These are phyloP conservation scores for Heliothis subflexa DNA, from an alignment of 1,140 invertebrate species.

Conservation along the genomic window DNA sequence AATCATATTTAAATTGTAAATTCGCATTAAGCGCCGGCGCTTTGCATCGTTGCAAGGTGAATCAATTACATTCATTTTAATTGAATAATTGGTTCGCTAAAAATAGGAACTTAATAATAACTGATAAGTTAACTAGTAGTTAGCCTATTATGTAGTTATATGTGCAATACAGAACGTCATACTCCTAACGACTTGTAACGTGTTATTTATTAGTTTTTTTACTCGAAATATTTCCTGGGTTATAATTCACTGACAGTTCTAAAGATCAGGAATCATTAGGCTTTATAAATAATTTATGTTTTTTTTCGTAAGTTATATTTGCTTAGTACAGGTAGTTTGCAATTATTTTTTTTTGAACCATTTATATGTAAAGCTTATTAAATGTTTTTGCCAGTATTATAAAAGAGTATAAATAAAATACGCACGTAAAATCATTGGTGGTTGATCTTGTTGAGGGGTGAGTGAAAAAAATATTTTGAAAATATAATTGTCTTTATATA, in stretches of 20 bases:
- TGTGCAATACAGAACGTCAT: not conserved
- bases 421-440: too few species aligned
- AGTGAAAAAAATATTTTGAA: too few species aligned
- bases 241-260: slow-evolving; percentile 28
- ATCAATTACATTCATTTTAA: slow-evolving; percentile 9
- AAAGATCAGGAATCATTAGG: slow-evolving; percentile 34
- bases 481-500: too few species aligned
- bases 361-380: too few species aligned
- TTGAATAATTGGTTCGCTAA: not conserved
- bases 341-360: too few species aligned
- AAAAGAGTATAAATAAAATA: too few species aligned
- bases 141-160: not conserved
- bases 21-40: not conserved
- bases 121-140: not conserved
- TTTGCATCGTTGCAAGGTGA: not conserved
- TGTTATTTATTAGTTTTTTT: slow-evolving; percentile 8
- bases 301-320: not conserved
- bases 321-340: not conserved
- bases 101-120: slow-evolving; percentile 14
- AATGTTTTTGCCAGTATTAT: too few species aligned
- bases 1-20: not conserved
- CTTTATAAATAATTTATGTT: slow-evolving; percentile 6
- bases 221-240: not conserved
- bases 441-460: too few species aligned
- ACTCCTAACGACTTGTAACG: slow-evolving; percentile 17